Base-by-base conservation (phyloP, 2,797 vertebrate genomes). In the Pangasius djambal region DNA sequence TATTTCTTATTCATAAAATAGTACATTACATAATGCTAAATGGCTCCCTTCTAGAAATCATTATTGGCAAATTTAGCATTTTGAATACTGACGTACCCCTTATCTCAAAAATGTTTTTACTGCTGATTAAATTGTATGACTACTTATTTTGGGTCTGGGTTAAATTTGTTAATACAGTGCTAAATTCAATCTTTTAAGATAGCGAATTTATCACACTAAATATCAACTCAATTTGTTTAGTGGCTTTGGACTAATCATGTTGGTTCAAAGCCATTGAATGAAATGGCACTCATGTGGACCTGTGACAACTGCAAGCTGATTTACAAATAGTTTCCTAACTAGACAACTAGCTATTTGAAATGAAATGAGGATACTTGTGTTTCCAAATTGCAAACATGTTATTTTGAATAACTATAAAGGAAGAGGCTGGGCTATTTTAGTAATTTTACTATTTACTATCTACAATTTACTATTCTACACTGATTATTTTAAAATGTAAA, bases 91-190 rank as follows among this genome's bases (percentile, higher is more conserved):
- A 78, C 52, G 48, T 50, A 78, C 25, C 75, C 3, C 48, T 79
- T 31, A 79, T 15, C 48, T 18, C 6, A 31, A 52, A 79, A 79
- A 31, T 31, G 3, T 3, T 31, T 55, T 55, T 31, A 77, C 3
- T 9, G 8, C 13, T 79, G 15, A 55, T n/a, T 55, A 55, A 55
- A 79, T 31, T 10, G 16, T 57, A 22, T 22, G 8, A 57, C 50
- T 34, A 52, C 18, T 79, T 31, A 57, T 55, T 57, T 34, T 10
- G 16, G 13, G 13, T 78, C 22, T 44, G 37, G 75, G 48, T n/a
- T 78, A 15, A 77, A 50, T 77, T 40, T 78, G 40, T 78, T 78
- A n/a, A 78, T n/a, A 78, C 75, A 50, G 28, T 50, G 12, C 75
- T 28, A 50, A 50, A 44, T 74, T 74, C 7, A 74, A 28, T n/a